Percentiles rank a stretch among this genome's conserved stretches.
Evolutionary conservation across 2,888 invertebrate genomes (phyloP).

Genomic region (Trachelus stipa): DNA sequence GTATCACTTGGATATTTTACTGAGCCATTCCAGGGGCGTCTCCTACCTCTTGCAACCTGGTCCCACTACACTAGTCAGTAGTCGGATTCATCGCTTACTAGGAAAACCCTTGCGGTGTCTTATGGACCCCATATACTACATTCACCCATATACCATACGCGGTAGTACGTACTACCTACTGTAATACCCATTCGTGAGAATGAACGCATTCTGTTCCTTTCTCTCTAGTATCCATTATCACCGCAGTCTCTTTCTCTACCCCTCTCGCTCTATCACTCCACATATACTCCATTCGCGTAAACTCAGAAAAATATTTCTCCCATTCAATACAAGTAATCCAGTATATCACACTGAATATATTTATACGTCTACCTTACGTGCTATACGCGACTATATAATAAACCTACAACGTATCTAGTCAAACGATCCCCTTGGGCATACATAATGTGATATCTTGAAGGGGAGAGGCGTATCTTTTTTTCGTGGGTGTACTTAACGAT

Average conservation of each 20-base stretch:
- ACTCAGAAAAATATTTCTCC: constrained; percentile 15
- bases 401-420: background rate
- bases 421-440: background rate
- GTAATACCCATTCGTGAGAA: background rate
- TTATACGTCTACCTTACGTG: constrained; percentile 11
- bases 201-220: background rate
- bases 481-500: background rate
- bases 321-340: constrained; percentile 18
- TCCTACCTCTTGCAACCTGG: background rate
- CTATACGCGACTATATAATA: background rate
- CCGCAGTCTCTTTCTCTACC: background rate
- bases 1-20: background rate
- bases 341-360: constrained; percentile 10
- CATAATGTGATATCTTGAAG: background rate
- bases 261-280: background rate
- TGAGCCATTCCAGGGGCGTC: background rate
- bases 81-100: background rate
- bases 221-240: background rate
- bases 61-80: background rate
- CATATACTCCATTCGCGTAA: constrained; percentile 11
- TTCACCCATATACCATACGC: background rate
- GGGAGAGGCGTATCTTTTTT: background rate
- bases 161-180: background rate
- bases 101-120: background rate
- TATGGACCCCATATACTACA: background rate